Evolutionary conservation across 2,888 invertebrate genomes (phyloP).

Genomic region (Petrolisthes cinctipes): DNA sequence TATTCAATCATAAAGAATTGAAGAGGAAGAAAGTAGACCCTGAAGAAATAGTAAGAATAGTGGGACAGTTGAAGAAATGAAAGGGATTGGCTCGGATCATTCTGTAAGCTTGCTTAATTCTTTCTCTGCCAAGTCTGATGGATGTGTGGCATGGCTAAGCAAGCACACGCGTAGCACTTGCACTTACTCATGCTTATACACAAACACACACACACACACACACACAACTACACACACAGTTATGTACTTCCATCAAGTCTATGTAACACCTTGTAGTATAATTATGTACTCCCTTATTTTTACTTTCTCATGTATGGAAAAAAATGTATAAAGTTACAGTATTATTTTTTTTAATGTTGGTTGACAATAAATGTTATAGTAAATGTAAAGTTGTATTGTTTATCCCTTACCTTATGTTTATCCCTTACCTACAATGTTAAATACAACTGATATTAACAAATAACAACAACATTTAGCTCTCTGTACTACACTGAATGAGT

Average conservation of each 20-base stretch:
- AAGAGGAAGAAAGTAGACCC: no score
- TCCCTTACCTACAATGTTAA: not conserved
- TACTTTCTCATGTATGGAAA: constrained; percentile 1
- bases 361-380: constrained; percentile 48
- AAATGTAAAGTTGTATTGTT: not conserved
- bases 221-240: not conserved
- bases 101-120: no score
- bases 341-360: constrained; percentile 44
- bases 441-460: not conserved
- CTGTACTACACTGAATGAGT: not conserved
- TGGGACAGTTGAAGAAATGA: no score
- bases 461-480: not conserved
- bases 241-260: no score
- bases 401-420: not conserved
- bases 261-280: not conserved
- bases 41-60: no score
- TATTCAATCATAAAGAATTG: no score
- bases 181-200: no score
- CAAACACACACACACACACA: not conserved
- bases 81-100: no score
- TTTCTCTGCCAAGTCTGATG: no score
- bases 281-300: not conserved
- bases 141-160: no score
- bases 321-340: constrained; percentile 24
- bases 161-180: no score